These are phyloP conservation scores for Zoanthus sociatus DNA, from an alignment of 92 coral and sea anemone genomes.

Conservation along the genomic window DNA sequence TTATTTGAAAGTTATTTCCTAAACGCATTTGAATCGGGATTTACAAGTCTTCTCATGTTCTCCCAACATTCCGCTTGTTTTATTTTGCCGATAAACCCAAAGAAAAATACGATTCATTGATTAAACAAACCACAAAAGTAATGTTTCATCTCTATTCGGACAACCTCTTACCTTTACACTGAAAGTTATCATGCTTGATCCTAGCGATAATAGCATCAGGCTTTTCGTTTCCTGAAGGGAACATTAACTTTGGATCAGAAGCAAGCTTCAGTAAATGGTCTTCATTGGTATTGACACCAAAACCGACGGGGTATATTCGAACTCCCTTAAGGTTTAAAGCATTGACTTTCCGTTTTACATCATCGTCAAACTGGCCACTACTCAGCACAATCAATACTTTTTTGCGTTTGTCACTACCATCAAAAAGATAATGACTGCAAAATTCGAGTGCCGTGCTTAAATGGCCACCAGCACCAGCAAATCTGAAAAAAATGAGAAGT, in stretches of 20 bases:
- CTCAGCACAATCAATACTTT: conserved; percentile 43
- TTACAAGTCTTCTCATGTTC: too few species aligned
- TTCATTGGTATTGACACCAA: conserved; percentile 8
- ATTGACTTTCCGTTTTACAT: conserved; percentile 28
- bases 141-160: background rate
- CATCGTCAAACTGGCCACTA: conserved; percentile 28
- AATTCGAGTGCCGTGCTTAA: conserved; percentile 30
- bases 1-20: too few species aligned
- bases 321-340: conserved; percentile 24
- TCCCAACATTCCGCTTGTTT: too few species aligned
- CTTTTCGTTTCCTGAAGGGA: conserved; percentile 19
- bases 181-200: conserved; percentile 23
- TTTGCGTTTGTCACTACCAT: conserved; percentile 37
- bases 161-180: conserved; percentile 6
- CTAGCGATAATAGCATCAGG: conserved; percentile 14
- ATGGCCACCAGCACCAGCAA: conserved; percentile 26
- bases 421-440: conserved; percentile 43
- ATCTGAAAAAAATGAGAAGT: background rate
- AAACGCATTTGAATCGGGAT: too few species aligned
- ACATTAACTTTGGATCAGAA: conserved; percentile 41
- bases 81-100: too few species aligned
- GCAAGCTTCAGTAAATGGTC: conserved; percentile 22
- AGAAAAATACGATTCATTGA: too few species aligned
- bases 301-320: conserved; percentile 25
- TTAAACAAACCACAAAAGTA: background rate